Conservation (phyloP, 2,797 vertebrate species). For the Periophthalmus magnuspinnatus region DNA sequence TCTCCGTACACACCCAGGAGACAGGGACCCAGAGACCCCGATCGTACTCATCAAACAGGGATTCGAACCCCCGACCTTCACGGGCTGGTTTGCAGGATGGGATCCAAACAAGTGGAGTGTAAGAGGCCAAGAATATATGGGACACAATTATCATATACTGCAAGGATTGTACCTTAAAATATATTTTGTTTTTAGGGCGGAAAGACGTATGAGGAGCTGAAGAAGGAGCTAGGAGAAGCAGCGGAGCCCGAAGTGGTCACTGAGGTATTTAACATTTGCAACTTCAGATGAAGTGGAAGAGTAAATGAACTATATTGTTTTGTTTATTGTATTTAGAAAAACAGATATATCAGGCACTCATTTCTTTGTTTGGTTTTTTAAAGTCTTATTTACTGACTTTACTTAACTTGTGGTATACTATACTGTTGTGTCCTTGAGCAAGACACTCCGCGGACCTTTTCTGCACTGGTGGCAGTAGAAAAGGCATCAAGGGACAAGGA, state of each 20-base stretch:
- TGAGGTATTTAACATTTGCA: conserved; percentile 55
- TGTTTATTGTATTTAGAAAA: too few relatives aligned
- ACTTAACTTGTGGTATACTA: too few relatives aligned
- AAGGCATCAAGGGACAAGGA: too few relatives aligned
- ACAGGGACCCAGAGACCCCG: conserved; percentile 81
- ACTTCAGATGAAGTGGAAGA: background rate
- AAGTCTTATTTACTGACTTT: too few relatives aligned
- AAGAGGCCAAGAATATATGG: conserved; percentile 48
- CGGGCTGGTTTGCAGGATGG: conserved; percentile 91
- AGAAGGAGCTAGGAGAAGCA: conserved; percentile 80
- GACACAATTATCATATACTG: background rate
- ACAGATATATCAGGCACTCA: too few relatives aligned
- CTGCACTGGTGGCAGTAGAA: too few relatives aligned
- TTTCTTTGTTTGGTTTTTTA: too few relatives aligned
- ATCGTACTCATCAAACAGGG: conserved; percentile 86
- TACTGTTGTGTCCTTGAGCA: too few relatives aligned
- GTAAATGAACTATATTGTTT: background rate
- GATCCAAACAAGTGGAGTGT: conserved; percentile 87
- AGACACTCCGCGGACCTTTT: too few relatives aligned
- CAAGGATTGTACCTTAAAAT: too few relatives aligned
- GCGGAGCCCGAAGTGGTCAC: conserved; percentile 56
- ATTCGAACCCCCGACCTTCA: conserved; percentile 88
- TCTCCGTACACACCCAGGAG: conserved; percentile 83
- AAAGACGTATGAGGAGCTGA: conserved; percentile 86
- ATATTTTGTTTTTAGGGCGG: conserved; percentile 73